Evolutionary conservation across 2,797 vertebrate species (phyloP).

Genomic region (Selene dorsalis): DNA sequence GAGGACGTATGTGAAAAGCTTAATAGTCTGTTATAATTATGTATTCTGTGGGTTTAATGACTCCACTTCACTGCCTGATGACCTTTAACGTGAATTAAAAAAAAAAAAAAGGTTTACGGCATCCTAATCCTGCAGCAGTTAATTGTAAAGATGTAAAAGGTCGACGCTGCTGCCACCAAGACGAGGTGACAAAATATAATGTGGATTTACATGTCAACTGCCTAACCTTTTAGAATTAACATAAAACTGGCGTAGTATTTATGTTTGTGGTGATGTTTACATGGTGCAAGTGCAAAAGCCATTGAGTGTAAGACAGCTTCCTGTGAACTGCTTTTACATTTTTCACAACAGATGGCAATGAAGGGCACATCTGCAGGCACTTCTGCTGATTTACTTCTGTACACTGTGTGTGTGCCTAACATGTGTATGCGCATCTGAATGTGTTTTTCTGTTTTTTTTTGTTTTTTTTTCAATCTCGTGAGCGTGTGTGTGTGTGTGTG

Average conservation of each 20-base stretch:
- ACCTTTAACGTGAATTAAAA: too few relatives aligned
- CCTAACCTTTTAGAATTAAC: neutral
- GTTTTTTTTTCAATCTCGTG: too few relatives aligned
- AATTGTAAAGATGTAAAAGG: constrained; percentile 8
- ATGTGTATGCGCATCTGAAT: neutral
- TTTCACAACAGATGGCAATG: constrained; percentile 69
- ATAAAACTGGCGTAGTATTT: constrained; percentile 20
- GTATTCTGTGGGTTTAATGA: neutral
- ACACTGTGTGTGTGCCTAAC: constrained; percentile 5
- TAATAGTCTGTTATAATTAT: constrained; percentile 12
- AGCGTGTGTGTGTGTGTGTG: constrained; percentile 17
- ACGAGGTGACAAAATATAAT: neutral
- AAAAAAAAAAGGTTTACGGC: too few relatives aligned
- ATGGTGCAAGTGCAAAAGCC: constrained; percentile 26
- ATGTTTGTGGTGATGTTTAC: constrained; percentile 30
- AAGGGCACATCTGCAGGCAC: constrained; percentile 69
- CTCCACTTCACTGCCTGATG: neutral
- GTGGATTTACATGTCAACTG: neutral
- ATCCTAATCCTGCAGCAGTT: constrained; percentile 1
- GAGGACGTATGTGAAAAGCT: neutral
- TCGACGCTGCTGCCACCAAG: neutral
- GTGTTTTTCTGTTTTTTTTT: neutral
- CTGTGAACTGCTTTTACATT: constrained; percentile 36
- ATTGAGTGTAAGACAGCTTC: constrained; percentile 21
- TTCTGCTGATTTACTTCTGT: constrained; percentile 63